Conservation (phyloP, 2,113 vertebrate genomes). For the Casuarius casuarius region DNA sequence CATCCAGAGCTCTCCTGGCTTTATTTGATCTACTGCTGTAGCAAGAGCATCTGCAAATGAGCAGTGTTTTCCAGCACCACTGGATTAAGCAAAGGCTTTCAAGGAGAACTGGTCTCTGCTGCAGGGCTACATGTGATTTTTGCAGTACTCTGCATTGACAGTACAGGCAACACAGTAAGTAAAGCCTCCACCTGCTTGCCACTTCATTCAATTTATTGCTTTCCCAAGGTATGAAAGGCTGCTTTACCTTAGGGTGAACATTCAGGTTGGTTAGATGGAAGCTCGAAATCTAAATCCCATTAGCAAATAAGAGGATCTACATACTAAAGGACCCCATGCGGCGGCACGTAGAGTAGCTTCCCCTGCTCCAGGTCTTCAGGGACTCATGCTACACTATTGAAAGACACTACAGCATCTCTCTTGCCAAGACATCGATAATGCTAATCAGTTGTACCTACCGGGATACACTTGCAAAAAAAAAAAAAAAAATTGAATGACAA, state of each 20-base stretch:
- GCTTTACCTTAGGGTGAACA: not conserved
- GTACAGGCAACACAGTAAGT: not conserved
- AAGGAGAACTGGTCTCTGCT: not conserved
- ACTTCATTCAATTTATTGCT: not conserved
- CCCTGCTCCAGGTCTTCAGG: not conserved
- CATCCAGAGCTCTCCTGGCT: accelerated
- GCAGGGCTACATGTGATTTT: not conserved
- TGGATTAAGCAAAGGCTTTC: not conserved
- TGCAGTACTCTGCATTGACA: not conserved
- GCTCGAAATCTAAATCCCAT: not conserved
- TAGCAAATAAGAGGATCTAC: not conserved
- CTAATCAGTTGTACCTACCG: not conserved
- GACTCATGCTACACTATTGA: accelerated
- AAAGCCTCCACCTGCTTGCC: not conserved
- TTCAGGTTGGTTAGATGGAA: not conserved
- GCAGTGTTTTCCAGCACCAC: not conserved
- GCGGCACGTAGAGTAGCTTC: not conserved
- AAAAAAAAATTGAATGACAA: not conserved
- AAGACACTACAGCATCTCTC: not conserved
- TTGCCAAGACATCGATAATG: not conserved
- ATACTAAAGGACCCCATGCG: not conserved
- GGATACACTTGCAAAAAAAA: not conserved
- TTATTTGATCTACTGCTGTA: not conserved
- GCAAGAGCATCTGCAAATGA: not conserved
- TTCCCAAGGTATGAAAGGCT: not conserved